Conservation (phyloP, 2,888 invertebrate species). For the Cataglyphis livida region DNA sequence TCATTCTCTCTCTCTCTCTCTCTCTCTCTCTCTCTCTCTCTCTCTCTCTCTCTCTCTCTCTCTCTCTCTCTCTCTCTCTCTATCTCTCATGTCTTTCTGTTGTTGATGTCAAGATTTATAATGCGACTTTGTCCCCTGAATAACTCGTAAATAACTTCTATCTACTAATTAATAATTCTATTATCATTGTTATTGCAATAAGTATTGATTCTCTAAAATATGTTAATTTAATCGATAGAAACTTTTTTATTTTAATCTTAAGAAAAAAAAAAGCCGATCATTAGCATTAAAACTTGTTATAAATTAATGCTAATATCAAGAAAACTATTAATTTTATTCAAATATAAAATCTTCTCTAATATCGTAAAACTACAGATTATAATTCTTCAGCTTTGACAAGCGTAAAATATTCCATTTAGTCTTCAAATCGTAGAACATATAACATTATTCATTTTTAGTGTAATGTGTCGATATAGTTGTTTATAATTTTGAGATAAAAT, state of each 20-base stretch:
- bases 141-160: not conserved
- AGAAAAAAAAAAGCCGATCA: not conserved
- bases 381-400: not conserved
- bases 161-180: not conserved
- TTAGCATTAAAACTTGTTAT: not conserved
- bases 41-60: too few relatives aligned
- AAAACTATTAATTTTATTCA: not conserved
- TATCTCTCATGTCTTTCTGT: not conserved
- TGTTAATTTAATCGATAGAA: not conserved
- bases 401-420: not conserved
- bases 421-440: not conserved
- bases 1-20: too few relatives aligned
- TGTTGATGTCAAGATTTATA: not conserved
- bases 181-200: not conserved
- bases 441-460: not conserved
- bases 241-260: not conserved
- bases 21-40: too few relatives aligned
- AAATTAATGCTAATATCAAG: not conserved
- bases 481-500: not conserved
- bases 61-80: too few relatives aligned
- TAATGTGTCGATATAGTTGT: not conserved
- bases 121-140: not conserved
- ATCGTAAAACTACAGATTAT: not conserved
- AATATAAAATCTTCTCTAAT: not conserved
- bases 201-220: not conserved